phyloP scores from a whole-genome alignment of 2,113 vertebrate genomes.

The Eleginops maclovinus region DNA sequence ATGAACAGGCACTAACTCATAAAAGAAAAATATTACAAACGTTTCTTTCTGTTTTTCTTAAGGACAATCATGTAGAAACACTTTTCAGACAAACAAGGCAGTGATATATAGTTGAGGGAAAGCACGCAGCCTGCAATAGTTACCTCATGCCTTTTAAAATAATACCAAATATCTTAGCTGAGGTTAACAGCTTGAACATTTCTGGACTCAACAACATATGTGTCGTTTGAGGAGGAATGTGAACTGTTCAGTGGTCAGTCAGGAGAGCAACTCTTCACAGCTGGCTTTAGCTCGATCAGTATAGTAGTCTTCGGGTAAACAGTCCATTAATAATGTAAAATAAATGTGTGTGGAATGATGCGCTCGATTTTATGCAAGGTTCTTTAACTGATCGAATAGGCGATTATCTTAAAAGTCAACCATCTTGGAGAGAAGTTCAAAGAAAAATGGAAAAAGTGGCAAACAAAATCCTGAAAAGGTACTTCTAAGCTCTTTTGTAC shows the following conservation, averaged over 20 bases:
- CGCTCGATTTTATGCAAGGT: neutral
- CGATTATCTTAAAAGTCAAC: constrained; percentile 36
- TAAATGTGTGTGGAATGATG: constrained; percentile 55
- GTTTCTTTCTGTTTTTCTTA: constrained; percentile 53
- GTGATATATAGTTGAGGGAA: constrained; percentile 67
- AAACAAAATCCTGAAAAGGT: constrained; percentile 50
- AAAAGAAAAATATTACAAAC: constrained; percentile 59
- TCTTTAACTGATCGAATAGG: constrained; percentile 41
- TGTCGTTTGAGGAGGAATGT: constrained; percentile 25
- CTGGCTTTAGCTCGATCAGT: constrained; percentile 36
- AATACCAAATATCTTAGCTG: constrained; percentile 54
- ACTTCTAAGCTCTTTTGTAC: constrained; percentile 26
- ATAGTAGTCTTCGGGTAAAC: constrained; percentile 36
- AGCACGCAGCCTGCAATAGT: constrained; percentile 39
- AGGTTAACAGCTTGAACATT: constrained; percentile 49
- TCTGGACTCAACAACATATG: neutral
- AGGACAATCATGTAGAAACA: constrained; percentile 63
- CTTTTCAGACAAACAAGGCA: constrained; percentile 75
- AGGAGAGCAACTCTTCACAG: constrained; percentile 53
- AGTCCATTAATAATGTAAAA: constrained; percentile 32
- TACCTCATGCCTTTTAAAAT: constrained; percentile 61
- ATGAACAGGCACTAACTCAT: constrained; percentile 77
- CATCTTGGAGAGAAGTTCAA: constrained; percentile 27
- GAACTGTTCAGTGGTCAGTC: constrained; percentile 39
- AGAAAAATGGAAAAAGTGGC: constrained; percentile 44